Base-by-base conservation (phyloP, 2,888 invertebrate species). In the Tetragonula carbonaria region DNA sequence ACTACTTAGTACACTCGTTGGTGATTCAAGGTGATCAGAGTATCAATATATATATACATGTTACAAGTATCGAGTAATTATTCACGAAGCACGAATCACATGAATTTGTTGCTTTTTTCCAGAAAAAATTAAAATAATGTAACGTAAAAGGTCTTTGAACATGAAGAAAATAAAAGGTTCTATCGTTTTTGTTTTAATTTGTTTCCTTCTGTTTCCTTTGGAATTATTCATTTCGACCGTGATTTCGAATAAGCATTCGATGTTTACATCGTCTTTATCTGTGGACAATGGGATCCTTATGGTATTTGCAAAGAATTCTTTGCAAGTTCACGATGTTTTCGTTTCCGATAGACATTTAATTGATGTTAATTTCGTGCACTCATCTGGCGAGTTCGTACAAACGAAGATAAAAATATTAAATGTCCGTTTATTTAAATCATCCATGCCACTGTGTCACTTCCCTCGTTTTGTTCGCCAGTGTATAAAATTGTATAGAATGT, bases 11-110 rank as follows among this genome's bases (percentile, higher is more conserved):
- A 28, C 28, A 65, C n/a, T 50, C 14, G 53, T 21, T 14, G 33
- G 21, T 11, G 23, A 45, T 23, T 53, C 71, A 72, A 75, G 66
- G 70, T 45, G 55, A 74, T 59, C 50, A 18, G 28, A 74, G 59
- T 23, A 55, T 63, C 23, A 59, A 78, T 57, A 74, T 38, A 57
- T 45, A 45, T 38, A 1, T 45, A 8, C 21, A 6, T 16, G 2
- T 14, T 14, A 23, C 5, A 59, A 23, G 28, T 55, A 51, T 3
- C 5, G 16, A 13, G 45, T 28, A 16, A 45, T n/a, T 5, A 53
- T 74, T 45, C 16, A 23, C 45, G 23, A 18, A 18, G 57, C 21
- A 16, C 62, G 8, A 28, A 8, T 13, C 62, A 8, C 16, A 28
- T 16, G 23, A 16, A 5, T 18, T 28, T 18, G 2, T 62, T 18